Base-by-base conservation (phyloP, 2,888 invertebrate species). In the Parascotia fuliginaria region DNA sequence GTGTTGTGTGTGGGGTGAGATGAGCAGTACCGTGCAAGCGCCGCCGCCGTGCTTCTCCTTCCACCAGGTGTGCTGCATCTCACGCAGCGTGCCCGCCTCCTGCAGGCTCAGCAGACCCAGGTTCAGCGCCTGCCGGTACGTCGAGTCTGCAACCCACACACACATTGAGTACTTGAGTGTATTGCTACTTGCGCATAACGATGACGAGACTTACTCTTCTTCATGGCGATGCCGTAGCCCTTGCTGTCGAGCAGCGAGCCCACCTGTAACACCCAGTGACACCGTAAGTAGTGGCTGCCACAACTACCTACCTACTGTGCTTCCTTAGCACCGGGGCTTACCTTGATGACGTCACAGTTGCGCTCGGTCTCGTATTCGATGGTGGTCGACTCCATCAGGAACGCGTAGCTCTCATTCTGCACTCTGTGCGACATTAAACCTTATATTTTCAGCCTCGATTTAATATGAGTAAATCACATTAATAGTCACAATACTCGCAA, bases 51-150 rank as follows among this genome's bases (percentile, higher is more conserved):
- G 92, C 83, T 95, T 95, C 84, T 97, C 96, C 77, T 96, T 95
- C 98, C 98, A 98, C 98, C 98, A 98, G 77, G 95, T 95, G 49
- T 95, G 94, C 87, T 97, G 97, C 88, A 98, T 93, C 65, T 93
- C 93, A 13, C 94, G 95, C 52, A 98, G 93, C 55, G 93, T 92
- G 14, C 98, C 97, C 46, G 94, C 94, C 88, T 98, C 98, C 90
- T 98, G 98, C 46, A 98, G 91, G 77, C 95, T 95, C 53, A 98
- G 91, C 55, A 98, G 94, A 34, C 96, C 97, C 70, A 96, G 94
- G 75, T 96, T 97, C 46, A 98, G 89, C 16, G 93, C 93, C 75
- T 96, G 95, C 28, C 97, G 93, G 81, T 96, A 97, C 45, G 93
- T 92, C 0, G 96, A 96, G 68, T 94, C 95, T 95, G 77, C 39